Conservation (phyloP, 1,140 invertebrate species). For the Lepidurus packardi region DNA sequence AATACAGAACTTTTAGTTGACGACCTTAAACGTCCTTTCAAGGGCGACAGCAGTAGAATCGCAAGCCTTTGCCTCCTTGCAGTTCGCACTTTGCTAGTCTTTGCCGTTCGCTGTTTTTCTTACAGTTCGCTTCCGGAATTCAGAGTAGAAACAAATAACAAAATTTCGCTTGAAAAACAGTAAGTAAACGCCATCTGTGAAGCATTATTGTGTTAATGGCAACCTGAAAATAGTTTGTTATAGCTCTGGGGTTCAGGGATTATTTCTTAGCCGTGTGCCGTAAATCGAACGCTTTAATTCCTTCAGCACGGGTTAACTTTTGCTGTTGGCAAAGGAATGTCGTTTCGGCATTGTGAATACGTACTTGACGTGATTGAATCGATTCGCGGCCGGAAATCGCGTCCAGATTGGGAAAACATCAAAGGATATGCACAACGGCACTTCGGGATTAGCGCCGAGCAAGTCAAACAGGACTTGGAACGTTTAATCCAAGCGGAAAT, state of each 20-base stretch:
- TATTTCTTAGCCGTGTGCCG: not conserved
- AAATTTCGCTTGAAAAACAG: not conserved
- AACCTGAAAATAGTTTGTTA: not conserved
- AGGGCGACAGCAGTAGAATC: not conserved
- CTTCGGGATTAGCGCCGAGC: constrained; percentile 60
- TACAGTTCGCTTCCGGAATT: not conserved
- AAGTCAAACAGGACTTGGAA: constrained; percentile 67
- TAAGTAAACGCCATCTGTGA: not conserved
- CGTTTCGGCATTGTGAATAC: constrained; percentile 15
- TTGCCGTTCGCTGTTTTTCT: not conserved
- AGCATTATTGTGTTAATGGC: not conserved
- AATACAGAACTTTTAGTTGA: not conserved
- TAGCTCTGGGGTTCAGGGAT: not conserved
- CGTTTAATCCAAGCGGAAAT: constrained; percentile 66
- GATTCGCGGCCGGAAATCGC: constrained; percentile 68
- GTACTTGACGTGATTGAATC: constrained; percentile 72
- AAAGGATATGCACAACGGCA: constrained; percentile 69
- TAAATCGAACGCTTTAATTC: not conserved
- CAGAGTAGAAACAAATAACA: not conserved
- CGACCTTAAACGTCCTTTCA: constrained; percentile 18
- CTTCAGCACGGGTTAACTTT: not conserved
- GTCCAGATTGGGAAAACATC: constrained; percentile 73
- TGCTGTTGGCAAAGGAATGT: not conserved
- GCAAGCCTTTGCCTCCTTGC: not conserved
- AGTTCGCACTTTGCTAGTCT: not conserved